Evolutionary conservation across 2,888 invertebrate species (phyloP).

Genomic region (Sclerodermus sp.): DNA sequence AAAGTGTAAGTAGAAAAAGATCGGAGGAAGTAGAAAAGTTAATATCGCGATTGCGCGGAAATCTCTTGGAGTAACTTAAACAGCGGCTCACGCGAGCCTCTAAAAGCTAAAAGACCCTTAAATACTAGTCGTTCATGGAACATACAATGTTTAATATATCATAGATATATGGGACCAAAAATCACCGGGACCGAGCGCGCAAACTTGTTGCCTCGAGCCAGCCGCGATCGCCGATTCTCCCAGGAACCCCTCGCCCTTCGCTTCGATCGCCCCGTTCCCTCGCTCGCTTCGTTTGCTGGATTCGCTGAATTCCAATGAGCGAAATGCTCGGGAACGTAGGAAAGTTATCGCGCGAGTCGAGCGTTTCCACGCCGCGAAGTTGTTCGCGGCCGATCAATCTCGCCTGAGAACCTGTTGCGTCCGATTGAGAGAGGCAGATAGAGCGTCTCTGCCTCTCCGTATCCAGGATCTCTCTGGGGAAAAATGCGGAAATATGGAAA

Average conservation of each 20-base stretch:
- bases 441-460: too few species aligned
- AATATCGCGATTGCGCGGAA: slow-evolving; percentile 2
- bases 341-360: too few species aligned
- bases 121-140: slow-evolving; percentile 81
- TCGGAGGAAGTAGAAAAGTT: slow-evolving; percentile 3
- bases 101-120: slow-evolving; percentile 27
- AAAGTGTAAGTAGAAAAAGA: background rate
- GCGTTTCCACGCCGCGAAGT: too few species aligned
- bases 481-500: background rate
- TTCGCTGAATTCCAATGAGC: too few species aligned
- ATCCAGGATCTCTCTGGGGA: too few species aligned
- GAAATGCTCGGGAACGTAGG: too few species aligned
- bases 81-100: slow-evolving; percentile 48
- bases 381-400: too few species aligned
- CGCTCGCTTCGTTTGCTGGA: background rate
- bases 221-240: slow-evolving; percentile 22
- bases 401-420: too few species aligned
- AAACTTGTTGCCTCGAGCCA: slow-evolving; percentile 23
- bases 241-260: slow-evolving; percentile 4
- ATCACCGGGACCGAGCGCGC: slow-evolving; percentile 65
- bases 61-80: slow-evolving; percentile 30
- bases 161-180: slow-evolving; percentile 97
- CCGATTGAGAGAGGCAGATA: too few species aligned
- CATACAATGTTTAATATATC: slow-evolving; percentile 92
- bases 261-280: background rate